Evolutionary conservation across 2,888 invertebrate species (phyloP).

Genomic region (Trichopria drosophilae): DNA sequence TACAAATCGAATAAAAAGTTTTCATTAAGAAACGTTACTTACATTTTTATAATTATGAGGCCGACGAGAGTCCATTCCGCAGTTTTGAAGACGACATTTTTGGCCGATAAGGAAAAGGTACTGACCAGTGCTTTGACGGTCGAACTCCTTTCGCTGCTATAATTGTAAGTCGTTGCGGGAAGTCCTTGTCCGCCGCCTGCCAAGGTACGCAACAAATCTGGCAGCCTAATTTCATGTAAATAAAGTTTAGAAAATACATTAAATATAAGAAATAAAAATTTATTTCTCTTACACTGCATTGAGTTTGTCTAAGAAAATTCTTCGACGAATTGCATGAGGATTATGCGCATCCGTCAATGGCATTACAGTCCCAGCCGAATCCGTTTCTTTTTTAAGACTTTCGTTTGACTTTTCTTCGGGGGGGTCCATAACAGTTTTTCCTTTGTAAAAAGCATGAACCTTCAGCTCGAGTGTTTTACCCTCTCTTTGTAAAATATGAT

Average conservation of each 20-base stretch:
- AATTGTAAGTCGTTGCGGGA: conserved; percentile 31
- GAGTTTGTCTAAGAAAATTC: conserved; percentile 71
- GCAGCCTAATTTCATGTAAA: too few species aligned
- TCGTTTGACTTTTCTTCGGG: conserved; percentile 36
- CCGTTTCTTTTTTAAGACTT: conserved; percentile 40
- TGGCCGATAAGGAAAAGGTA: conserved; percentile 69
- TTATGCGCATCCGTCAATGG: conserved; percentile 71
- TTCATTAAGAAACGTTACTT: conserved; percentile 48
- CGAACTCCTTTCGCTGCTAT: conserved; percentile 38
- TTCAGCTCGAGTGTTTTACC: conserved; percentile 67
- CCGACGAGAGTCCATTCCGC: conserved; percentile 72
- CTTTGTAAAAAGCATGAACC: conserved; percentile 68
- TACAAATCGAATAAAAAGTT: conserved; percentile 16
- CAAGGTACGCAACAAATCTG: conserved; percentile 63
- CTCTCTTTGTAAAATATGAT: conserved; percentile 65
- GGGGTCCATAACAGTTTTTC: conserved; percentile 58
- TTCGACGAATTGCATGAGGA: conserved; percentile 68
- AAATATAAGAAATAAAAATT: conserved; percentile 5
- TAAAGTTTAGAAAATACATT: too few species aligned
- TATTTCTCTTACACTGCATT: conserved; percentile 48
- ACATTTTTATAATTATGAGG: conserved; percentile 71
- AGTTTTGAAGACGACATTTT: conserved; percentile 74
- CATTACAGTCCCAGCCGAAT: conserved; percentile 60
- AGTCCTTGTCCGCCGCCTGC: conserved; percentile 42
- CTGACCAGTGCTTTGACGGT: conserved; percentile 60